phyloP scores from a whole-genome alignment of 2,113 vertebrate genomes.

The Petroica traversi region DNA sequence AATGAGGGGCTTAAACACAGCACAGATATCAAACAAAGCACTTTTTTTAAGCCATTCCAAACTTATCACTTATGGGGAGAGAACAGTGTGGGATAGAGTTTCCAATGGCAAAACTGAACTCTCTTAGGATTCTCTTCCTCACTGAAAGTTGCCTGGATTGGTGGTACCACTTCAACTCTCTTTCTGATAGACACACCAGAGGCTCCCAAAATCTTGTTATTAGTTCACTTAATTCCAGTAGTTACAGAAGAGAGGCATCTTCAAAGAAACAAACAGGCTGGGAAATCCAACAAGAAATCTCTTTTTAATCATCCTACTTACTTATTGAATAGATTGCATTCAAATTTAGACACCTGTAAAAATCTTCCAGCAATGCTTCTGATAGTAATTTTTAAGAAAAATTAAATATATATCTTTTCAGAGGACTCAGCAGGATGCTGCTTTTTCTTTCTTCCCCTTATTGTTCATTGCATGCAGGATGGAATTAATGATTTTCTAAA shows the following conservation, averaged over 20 bases:
- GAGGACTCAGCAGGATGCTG: background rate
- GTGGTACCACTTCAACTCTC: background rate
- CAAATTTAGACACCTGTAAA: background rate
- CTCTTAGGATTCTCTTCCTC: background rate
- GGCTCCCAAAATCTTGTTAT: background rate
- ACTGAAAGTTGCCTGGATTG: background rate
- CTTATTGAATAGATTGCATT: background rate
- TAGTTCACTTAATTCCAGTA: background rate
- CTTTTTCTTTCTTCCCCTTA: background rate
- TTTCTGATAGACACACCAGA: background rate
- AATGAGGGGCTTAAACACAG: background rate
- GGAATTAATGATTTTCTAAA: background rate
- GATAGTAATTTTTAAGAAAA: background rate
- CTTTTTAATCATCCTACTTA: background rate
- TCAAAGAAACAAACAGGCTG: background rate
- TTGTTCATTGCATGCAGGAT: background rate
- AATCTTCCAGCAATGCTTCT: background rate
- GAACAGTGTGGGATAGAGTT: background rate
- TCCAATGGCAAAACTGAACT: background rate
- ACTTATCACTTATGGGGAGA: background rate
- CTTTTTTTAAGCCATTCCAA: background rate
- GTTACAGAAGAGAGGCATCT: background rate
- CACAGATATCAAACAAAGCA: fast-evolving
- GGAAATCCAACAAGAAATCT: background rate
- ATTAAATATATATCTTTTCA: background rate